Evolutionary conservation across 2,113 vertebrate genomes (phyloP).

Genomic region (Gallinago paraguaiae): DNA sequence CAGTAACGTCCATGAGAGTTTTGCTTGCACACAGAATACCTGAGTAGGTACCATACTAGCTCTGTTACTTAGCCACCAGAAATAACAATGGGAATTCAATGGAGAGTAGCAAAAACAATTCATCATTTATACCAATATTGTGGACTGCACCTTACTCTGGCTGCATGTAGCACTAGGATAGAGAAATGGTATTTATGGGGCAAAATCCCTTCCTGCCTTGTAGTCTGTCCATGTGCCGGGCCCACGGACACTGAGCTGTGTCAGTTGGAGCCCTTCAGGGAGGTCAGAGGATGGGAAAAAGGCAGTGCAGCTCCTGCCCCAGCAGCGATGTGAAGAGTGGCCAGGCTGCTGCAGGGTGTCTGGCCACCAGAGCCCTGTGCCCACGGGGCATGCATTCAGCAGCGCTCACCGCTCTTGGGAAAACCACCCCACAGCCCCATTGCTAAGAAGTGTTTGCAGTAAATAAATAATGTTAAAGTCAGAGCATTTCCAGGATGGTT

Average conservation of each 20-base stretch:
- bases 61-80: not conserved
- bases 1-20: not conserved
- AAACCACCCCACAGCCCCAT: not conserved
- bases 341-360: not conserved
- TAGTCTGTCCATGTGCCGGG: fast-evolving
- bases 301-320: not conserved
- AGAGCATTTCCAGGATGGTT: not conserved
- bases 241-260: fast-evolving
- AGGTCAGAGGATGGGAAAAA: not conserved
- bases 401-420: fast-evolving
- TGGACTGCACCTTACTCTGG: not conserved
- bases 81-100: not conserved
- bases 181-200: not conserved
- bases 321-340: not conserved
- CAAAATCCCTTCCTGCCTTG: not conserved
- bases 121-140: not conserved
- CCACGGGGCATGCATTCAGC: fast-evolving
- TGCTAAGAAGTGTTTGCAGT: not conserved
- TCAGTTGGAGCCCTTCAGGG: not conserved
- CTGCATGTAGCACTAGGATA: not conserved
- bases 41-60: not conserved
- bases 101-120: not conserved
- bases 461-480: not conserved
- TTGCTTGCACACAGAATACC: not conserved
- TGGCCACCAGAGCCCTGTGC: not conserved